Conservation (phyloP, 1,140 invertebrate genomes). For the Aphelinus atriplicis region DNA sequence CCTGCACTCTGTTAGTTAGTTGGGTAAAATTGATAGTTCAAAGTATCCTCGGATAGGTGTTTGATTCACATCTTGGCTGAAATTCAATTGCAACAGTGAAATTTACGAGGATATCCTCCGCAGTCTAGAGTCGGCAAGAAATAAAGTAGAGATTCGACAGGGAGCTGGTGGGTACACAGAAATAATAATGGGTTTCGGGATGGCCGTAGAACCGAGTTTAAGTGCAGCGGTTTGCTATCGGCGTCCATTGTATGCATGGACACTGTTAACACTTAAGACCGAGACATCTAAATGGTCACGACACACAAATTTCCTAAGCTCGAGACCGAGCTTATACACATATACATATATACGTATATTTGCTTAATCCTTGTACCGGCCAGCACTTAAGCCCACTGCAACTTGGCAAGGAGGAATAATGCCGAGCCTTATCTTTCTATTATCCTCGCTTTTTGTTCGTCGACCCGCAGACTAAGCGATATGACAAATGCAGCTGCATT, state of each 20-base stretch:
- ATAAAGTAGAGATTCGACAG: too few species aligned
- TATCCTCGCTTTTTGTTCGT: not conserved
- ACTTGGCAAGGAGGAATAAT: conserved; percentile 52
- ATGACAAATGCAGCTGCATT: too few species aligned
- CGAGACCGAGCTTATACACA: not conserved
- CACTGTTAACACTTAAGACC: conserved; percentile 47
- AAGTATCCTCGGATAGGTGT: too few species aligned
- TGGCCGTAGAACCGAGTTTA: not conserved
- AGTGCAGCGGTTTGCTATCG: conserved; percentile 26
- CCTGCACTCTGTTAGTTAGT: too few species aligned
- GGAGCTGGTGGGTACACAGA: too few species aligned
- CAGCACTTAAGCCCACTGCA: conserved; percentile 52
- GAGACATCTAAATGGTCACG: conserved; percentile 40
- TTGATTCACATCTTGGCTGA: too few species aligned
- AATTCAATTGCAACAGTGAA: too few species aligned
- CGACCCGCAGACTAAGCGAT: too few species aligned
- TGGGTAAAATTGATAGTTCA: too few species aligned
- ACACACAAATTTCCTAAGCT: conserved; percentile 15
- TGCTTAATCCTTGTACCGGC: conserved; percentile 47
- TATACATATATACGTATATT: conserved; percentile 40
- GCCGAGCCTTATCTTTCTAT: not conserved
- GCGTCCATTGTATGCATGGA: conserved; percentile 42
- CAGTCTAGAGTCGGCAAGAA: too few species aligned
- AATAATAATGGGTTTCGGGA: too few species aligned
- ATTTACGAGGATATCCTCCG: too few species aligned